Evolutionary conservation across 2,797 vertebrate genomes (phyloP).

Genomic region (Discoglossus pictus): DNA sequence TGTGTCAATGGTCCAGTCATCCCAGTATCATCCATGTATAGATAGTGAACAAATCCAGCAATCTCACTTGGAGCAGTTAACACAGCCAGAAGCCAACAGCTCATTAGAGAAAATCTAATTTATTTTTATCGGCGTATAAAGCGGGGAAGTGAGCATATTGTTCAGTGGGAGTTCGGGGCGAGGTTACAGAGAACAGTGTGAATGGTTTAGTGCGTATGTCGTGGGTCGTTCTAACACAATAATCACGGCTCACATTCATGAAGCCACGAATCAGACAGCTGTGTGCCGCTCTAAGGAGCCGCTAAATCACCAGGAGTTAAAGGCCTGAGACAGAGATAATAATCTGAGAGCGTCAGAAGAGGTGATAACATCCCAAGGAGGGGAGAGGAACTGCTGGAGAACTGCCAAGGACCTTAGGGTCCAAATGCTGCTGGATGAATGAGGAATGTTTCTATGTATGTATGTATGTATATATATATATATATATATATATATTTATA

Average conservation of each 20-base stretch:
- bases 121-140: constrained; percentile 25
- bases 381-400: too few species aligned
- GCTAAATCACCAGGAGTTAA: neutral
- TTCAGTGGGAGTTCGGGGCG: neutral
- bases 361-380: too few species aligned
- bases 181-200: neutral
- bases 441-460: too few species aligned
- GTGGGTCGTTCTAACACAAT: neutral
- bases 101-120: constrained; percentile 32
- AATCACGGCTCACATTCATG: neutral
- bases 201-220: neutral
- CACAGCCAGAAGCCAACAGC: constrained; percentile 15
- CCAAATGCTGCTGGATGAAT: too few species aligned
- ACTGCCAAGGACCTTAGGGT: too few species aligned
- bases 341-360: too few species aligned
- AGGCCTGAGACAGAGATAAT: neutral
- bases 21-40: too few species aligned
- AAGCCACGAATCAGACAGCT: constrained; percentile 1
- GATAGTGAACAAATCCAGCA: constrained; percentile 12
- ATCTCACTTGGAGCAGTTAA: constrained; percentile 17
- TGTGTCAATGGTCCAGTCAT: too few species aligned
- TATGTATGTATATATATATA: too few species aligned
- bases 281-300: constrained; percentile 4
- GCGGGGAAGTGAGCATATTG: constrained; percentile 1
- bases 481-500: too few species aligned